Evolutionary conservation across 2,888 invertebrate genomes (phyloP).

Genomic region (Deroplatys truncata): DNA sequence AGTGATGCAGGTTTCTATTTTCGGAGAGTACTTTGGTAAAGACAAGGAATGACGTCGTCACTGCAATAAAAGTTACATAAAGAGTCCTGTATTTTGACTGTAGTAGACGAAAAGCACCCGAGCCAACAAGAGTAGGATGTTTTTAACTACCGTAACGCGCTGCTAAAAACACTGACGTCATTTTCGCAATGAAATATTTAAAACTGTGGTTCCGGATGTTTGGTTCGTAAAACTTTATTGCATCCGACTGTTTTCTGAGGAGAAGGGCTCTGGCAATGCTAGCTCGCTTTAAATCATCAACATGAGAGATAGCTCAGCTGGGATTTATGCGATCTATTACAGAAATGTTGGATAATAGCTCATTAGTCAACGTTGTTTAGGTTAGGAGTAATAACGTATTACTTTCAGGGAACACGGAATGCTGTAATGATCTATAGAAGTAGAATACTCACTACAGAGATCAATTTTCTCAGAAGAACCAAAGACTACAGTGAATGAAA

Average conservation of each 20-base stretch:
- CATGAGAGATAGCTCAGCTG: not conserved
- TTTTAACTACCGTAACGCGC: not conserved
- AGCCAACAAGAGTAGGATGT: not conserved
- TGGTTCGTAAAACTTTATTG: not conserved
- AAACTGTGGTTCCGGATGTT: not conserved
- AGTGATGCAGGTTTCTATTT: not conserved
- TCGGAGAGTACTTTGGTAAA: not conserved
- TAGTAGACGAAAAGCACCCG: no score
- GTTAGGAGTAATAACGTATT: no score
- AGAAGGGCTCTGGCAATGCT: not conserved
- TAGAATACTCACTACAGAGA: no score
- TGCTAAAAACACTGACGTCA: not conserved
- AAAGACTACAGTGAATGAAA: no score
- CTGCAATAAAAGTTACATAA: not conserved
- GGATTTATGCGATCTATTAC: no score
- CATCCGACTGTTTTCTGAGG: not conserved
- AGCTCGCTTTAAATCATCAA: not conserved
- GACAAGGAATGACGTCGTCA: not conserved
- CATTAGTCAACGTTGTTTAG: no score
- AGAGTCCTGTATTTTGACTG: not conserved
- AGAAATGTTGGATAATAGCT: no score
- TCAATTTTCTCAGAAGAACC: no score
- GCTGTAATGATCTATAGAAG: no score
- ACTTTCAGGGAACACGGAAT: no score
- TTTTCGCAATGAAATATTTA: not conserved